Conservation (phyloP, 2,888 invertebrate species). For the Spialia ferax region DNA sequence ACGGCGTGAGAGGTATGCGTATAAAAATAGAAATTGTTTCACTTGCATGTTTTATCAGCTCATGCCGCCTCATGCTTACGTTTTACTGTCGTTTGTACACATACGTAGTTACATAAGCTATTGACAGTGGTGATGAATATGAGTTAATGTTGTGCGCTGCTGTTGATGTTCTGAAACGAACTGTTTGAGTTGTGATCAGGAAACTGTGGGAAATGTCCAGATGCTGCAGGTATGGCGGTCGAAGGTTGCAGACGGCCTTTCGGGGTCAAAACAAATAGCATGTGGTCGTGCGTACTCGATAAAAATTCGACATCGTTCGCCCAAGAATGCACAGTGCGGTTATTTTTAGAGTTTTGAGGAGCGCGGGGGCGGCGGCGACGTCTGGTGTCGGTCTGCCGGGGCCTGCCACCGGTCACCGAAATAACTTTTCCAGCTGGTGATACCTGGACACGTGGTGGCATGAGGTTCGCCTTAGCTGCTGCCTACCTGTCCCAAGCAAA, state of each 20-base stretch:
- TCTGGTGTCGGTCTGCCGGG: slow-evolving; percentile 88
- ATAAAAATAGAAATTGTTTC: slow-evolving; percentile 6
- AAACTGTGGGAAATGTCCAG: slow-evolving; percentile 7
- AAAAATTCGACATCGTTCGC: slow-evolving; percentile 86
- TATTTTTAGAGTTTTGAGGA: slow-evolving; percentile 83
- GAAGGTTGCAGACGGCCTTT: slow-evolving; percentile 56
- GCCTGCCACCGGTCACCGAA: slow-evolving; percentile 87
- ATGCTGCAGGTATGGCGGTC: slow-evolving; percentile 44
- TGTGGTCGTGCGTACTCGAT: slow-evolving; percentile 86
- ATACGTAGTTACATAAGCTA: background rate
- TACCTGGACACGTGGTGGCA: slow-evolving; percentile 85
- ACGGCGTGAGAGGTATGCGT: slow-evolving; percentile 7
- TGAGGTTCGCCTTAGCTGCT: slow-evolving; percentile 54
- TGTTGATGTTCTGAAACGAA: background rate
- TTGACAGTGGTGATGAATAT: background rate
- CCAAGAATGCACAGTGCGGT: slow-evolving; percentile 85
- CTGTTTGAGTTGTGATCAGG: no score
- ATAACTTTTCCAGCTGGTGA: slow-evolving; percentile 85
- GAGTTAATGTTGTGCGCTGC: background rate
- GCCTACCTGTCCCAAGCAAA: slow-evolving; percentile 43
- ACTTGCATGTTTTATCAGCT: background rate
- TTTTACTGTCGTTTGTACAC: background rate
- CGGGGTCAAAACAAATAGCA: slow-evolving; percentile 84
- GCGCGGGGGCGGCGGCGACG: slow-evolving; percentile 85
- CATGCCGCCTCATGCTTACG: background rate